phyloP scores from a whole-genome alignment of 2,113 vertebrate species.

The Phalacrocorax brasilianus region DNA sequence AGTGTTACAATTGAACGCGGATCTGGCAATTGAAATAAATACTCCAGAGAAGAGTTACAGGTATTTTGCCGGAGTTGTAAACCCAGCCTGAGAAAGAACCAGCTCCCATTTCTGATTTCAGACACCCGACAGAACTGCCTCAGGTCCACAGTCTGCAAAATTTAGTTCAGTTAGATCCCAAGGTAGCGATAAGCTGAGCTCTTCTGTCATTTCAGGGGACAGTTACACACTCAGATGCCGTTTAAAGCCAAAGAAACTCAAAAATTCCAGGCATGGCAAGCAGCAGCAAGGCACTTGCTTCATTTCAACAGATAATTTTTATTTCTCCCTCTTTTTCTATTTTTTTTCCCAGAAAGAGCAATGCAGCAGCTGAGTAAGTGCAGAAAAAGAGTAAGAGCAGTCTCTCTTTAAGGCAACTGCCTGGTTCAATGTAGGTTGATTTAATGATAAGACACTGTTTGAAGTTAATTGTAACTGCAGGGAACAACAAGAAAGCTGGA shows the following conservation, averaged over 20 bases:
- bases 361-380: neutral
- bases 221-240: neutral
- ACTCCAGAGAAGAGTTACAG: neutral
- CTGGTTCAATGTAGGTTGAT: slow-evolving; percentile 5
- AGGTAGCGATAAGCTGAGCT: neutral
- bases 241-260: neutral
- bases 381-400: neutral
- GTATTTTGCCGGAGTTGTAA: neutral
- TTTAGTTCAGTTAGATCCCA: neutral
- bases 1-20: rapidly evolving
- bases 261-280: neutral
- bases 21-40: neutral
- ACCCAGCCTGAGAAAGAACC: neutral
- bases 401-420: neutral
- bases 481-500: neutral
- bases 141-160: neutral
- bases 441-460: slow-evolving; percentile 11
- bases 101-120: neutral
- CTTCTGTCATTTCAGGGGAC: neutral
- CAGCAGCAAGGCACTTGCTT: neutral
- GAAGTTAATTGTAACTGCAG: slow-evolving; percentile 5
- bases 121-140: neutral
- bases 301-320: neutral
- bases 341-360: neutral
- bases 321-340: neutral